Evolutionary conservation across 1,140 invertebrate species (phyloP).

Genomic region (Hypothenemus hampei): DNA sequence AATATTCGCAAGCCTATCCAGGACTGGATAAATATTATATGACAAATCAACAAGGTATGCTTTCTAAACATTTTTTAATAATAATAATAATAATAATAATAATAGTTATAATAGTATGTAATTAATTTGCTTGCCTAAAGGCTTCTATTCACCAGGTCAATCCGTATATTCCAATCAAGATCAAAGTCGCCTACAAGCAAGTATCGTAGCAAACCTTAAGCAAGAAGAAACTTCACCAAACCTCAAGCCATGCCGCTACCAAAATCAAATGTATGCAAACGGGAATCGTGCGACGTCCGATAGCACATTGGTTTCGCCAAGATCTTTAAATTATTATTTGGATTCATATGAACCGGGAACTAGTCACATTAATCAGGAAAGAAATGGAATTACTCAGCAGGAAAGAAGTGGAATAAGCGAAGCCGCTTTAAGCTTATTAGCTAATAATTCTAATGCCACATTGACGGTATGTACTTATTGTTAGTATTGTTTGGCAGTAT

Average conservation of each 20-base stretch:
- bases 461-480: too few relatives aligned
- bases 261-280: constrained; percentile 27
- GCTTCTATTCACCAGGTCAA: too few relatives aligned
- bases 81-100: too few relatives aligned
- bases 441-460: neutral
- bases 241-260: constrained; percentile 25
- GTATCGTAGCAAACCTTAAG: constrained; percentile 7
- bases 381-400: too few relatives aligned
- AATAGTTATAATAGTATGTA: too few relatives aligned
- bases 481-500: too few relatives aligned
- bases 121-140: too few relatives aligned
- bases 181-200: constrained; percentile 2
- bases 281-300: constrained; percentile 15
- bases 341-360: constrained; percentile 6
- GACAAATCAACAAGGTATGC: too few relatives aligned
- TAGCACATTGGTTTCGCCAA: constrained; percentile 24
- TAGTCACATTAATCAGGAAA: neutral
- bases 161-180: constrained; percentile 8
- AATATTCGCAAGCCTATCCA: too few relatives aligned
- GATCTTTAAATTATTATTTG: constrained; percentile 26
- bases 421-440: neutral
- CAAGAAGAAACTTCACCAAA: constrained; percentile 20
- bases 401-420: constrained; percentile 24
- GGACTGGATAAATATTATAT: too few relatives aligned
- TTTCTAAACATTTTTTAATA: too few relatives aligned